A percentile compares a stretch with the other conserved stretches of the same genome.
Conservation (phyloP, 2,888 invertebrate genomes). For the Pyrrhosoma nymphula region DNA sequence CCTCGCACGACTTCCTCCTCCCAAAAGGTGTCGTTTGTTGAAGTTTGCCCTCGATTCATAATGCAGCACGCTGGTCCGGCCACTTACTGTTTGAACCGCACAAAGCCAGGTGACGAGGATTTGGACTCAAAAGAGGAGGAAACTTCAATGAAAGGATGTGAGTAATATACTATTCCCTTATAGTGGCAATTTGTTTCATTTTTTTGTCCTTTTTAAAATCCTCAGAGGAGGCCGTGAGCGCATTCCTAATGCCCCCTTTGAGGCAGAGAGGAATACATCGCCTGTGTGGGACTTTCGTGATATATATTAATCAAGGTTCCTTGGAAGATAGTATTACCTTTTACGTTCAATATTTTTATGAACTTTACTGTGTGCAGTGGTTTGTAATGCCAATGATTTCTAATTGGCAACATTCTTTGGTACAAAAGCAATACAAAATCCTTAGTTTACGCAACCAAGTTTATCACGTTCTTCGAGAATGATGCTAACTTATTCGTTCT, state of each 20-base stretch:
- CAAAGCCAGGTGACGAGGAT: neutral
- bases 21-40: constrained; percentile 21
- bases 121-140: neutral
- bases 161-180: constrained; percentile 7
- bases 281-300: neutral
- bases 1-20: neutral
- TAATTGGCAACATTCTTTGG: no score
- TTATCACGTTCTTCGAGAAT: no score
- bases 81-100: neutral
- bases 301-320: neutral
- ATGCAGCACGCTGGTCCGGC: neutral
- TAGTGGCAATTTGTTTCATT: neutral
- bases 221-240: neutral
- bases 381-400: no score
- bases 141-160: constrained; percentile 8
- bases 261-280: neutral
- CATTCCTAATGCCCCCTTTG: neutral
- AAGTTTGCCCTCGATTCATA: constrained; percentile 20
- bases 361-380: neutral
- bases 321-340: neutral
- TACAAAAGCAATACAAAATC: no score
- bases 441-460: no score
- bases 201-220: neutral
- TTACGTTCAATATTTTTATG: neutral
- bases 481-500: no score